phyloP scores from a whole-genome alignment of 2,113 vertebrate species.

The Macrotus californicus region DNA sequence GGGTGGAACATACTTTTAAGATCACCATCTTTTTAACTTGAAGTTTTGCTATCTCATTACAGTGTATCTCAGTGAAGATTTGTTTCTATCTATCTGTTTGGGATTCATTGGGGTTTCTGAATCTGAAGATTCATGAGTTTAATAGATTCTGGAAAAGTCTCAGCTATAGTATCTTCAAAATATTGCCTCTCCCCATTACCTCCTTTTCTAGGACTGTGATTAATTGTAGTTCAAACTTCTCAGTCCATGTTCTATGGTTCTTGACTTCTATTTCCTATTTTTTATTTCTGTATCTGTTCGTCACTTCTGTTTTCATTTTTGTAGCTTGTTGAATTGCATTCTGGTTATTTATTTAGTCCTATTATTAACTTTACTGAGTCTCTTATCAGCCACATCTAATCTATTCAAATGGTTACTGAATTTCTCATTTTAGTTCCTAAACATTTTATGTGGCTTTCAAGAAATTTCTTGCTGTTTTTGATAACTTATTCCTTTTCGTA shows the following conservation, averaged over 20 bases:
- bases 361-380: neutral
- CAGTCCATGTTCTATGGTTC: neutral
- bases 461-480: neutral
- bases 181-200: neutral
- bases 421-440: constrained; percentile 12
- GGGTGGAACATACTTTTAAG: neutral
- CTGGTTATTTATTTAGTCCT: neutral
- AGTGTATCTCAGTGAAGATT: neutral
- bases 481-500: neutral
- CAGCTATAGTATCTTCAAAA: neutral
- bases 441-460: neutral
- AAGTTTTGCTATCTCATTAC: neutral
- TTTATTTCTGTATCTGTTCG: neutral
- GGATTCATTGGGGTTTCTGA: neutral
- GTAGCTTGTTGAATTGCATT: neutral
- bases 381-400: neutral
- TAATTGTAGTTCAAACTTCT: neutral
- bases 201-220: neutral
- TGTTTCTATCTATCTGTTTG: neutral
- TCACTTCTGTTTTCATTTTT: neutral
- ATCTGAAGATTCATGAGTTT: neutral
- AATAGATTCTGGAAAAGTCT: neutral
- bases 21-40: neutral
- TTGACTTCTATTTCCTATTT: neutral
- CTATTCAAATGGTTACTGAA: neutral